These are phyloP conservation scores for Drosophila busckii DNA, from an alignment of 1,140 invertebrate genomes.

Conservation along the genomic window DNA sequence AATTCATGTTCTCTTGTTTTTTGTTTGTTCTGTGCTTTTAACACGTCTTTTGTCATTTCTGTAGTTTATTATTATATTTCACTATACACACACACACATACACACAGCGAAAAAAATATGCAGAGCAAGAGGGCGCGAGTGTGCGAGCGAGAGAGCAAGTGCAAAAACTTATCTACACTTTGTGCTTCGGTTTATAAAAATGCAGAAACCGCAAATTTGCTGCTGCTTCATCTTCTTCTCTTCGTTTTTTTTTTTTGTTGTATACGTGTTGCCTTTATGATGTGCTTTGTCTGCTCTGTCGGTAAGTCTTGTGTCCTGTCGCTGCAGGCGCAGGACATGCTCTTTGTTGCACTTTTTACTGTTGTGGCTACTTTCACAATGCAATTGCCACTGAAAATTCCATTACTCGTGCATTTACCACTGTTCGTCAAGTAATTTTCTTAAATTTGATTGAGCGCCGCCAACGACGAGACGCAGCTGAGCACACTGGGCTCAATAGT, in stretches of 20 bases:
- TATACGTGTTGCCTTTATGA: conserved; percentile 36
- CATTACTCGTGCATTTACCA: conserved; percentile 38
- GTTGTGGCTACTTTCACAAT: conserved; percentile 48
- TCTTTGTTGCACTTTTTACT: conserved; percentile 33
- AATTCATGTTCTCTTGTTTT: too few species aligned
- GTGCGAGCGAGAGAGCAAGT: not conserved
- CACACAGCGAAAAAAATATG: not conserved
- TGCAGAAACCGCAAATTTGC: conserved; percentile 55
- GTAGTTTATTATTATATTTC: conserved; percentile 60
- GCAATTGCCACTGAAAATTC: conserved; percentile 49
- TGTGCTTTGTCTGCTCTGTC: conserved; percentile 4
- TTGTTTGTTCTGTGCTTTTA: conserved; percentile 38
- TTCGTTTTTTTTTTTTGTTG: too few species aligned
- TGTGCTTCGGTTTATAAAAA: conserved; percentile 48
- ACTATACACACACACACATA: conserved; percentile 22
- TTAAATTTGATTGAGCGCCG: conserved; percentile 35
- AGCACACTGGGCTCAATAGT: too few species aligned
- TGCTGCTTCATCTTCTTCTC: too few species aligned
- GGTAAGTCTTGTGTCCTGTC: conserved; percentile 8
- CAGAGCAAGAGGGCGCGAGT: not conserved
- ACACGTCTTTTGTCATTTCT: conserved; percentile 62
- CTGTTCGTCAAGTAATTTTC: conserved; percentile 35
- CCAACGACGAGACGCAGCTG: too few species aligned
- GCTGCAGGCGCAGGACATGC: conserved; percentile 38
- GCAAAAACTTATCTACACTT: conserved; percentile 26